These are phyloP conservation scores for Bufotes viridis DNA, from an alignment of 2,797 vertebrate genomes.

Conservation along the genomic window DNA sequence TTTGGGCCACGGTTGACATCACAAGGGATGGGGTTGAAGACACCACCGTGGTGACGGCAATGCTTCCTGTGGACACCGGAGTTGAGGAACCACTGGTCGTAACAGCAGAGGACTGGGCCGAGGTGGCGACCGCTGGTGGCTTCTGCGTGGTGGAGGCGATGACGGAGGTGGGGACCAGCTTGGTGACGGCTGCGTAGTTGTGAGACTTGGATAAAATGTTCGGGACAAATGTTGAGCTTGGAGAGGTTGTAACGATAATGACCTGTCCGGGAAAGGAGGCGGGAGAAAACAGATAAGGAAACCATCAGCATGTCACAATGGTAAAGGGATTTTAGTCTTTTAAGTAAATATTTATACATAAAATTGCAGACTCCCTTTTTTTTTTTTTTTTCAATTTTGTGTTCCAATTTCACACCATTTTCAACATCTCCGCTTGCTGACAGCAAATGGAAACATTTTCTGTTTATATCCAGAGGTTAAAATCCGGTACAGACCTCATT, in stretches of 20 bases:
- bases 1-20: conserved; percentile 92
- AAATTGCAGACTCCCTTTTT: too few relatives aligned
- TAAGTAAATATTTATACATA: too few relatives aligned
- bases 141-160: conserved; percentile 89
- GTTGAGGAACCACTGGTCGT: conserved; percentile 71
- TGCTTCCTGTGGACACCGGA: conserved; percentile 74
- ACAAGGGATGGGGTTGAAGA: conserved; percentile 90
- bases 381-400: conserved; percentile 21
- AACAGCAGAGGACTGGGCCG: conserved; percentile 76
- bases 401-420: neutral
- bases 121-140: conserved; percentile 90
- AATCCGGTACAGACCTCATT: neutral
- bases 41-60: conserved; percentile 91
- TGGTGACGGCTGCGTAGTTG: conserved; percentile 90
- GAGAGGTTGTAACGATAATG: conserved; percentile 97
- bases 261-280: conserved; percentile 77
- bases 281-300: conserved; percentile 43
- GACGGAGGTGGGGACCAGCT: conserved; percentile 88
- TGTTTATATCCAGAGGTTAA: neutral
- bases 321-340: too few relatives aligned
- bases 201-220: conserved; percentile 98
- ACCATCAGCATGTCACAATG: neutral
- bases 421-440: neutral
- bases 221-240: conserved; percentile 97
- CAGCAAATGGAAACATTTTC: neutral